Conservation (phyloP, 1,140 invertebrate species). For the Venturia canescens region DNA sequence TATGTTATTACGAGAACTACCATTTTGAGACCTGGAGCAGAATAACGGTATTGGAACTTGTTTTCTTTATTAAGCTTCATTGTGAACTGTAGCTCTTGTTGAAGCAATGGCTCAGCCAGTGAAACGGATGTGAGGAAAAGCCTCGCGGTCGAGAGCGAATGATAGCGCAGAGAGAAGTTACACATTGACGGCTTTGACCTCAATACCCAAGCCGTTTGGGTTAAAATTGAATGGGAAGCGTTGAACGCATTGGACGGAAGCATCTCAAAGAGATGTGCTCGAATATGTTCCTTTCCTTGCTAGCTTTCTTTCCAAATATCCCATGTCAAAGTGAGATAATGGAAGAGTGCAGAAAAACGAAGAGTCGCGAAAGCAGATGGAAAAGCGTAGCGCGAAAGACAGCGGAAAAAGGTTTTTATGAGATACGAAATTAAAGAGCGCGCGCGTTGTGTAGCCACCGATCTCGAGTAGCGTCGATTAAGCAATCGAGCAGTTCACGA, state of each 20-base stretch:
- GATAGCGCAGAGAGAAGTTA: background rate
- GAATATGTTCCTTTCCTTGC: slow-evolving; percentile 25
- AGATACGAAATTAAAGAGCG: slow-evolving; percentile 25
- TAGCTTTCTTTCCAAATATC: slow-evolving; percentile 16
- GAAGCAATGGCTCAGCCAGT: slow-evolving; percentile 3
- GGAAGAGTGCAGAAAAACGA: background rate
- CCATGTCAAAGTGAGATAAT: slow-evolving; percentile 51
- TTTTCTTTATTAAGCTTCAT: background rate
- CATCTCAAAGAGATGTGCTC: background rate
- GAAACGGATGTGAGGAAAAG: background rate
- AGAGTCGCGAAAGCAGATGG: background rate
- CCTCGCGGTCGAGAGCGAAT: background rate
- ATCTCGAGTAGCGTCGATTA: slow-evolving; percentile 54
- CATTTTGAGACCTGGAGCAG: too few relatives aligned
- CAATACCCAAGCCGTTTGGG: slow-evolving; percentile 2
- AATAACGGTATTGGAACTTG: too few relatives aligned
- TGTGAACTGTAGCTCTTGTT: slow-evolving; percentile 20
- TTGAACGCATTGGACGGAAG: slow-evolving; percentile 43
- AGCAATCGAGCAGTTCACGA: slow-evolving; percentile 53
- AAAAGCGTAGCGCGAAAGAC: background rate
- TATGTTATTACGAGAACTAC: too few relatives aligned
- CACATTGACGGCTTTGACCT: slow-evolving; percentile 27
- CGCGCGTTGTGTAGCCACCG: slow-evolving; percentile 49
- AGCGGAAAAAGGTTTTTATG: background rate
- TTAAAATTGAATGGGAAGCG: slow-evolving; percentile 21